Evolutionary conservation across 1,140 invertebrate species (phyloP).

Genomic region (Palaemon carinicauda): DNA sequence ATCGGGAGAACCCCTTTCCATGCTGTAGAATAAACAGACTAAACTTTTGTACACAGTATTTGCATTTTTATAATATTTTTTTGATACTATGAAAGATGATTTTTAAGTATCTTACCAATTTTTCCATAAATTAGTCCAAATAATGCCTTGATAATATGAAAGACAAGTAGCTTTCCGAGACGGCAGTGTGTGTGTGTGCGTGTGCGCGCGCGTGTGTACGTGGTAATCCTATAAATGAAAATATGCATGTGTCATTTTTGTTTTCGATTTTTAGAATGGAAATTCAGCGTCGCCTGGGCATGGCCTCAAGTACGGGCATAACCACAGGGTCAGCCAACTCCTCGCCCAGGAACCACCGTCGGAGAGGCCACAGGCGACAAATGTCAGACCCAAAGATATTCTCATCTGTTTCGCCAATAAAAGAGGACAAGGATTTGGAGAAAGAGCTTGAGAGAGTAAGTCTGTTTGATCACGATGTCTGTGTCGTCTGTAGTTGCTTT

Average conservation of each 20-base stretch:
- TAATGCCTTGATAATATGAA: not conserved
- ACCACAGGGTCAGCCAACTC: conserved; percentile 48
- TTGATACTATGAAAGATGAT: no score
- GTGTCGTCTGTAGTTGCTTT: not conserved
- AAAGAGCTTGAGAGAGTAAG: conserved; percentile 64
- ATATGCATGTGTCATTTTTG: conserved; percentile 48
- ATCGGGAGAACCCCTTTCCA: conserved; percentile 18
- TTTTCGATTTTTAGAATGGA: conserved; percentile 56
- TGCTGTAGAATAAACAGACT: no score
- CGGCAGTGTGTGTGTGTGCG: conserved; percentile 29
- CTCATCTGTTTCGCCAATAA: conserved; percentile 69
- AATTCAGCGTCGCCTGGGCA: conserved; percentile 59
- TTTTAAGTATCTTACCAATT: no score
- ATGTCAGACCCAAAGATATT: conserved; percentile 68
- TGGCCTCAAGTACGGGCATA: conserved; percentile 46
- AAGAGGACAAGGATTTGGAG: conserved; percentile 69
- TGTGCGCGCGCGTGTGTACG: conserved; percentile 24
- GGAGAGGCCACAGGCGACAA: conserved; percentile 67
- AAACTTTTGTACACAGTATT: no score
- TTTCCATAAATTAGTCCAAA: not conserved
- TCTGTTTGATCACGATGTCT: conserved; percentile 9
- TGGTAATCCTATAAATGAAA: conserved; percentile 36
- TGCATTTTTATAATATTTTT: no score
- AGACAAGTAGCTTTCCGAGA: not conserved
- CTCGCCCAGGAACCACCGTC: conserved; percentile 62